Evolutionary conservation across 2,797 vertebrate species (phyloP), one percentile per base, ranked within the genome.

Genomic region (Manis crassicaudata): DNA sequence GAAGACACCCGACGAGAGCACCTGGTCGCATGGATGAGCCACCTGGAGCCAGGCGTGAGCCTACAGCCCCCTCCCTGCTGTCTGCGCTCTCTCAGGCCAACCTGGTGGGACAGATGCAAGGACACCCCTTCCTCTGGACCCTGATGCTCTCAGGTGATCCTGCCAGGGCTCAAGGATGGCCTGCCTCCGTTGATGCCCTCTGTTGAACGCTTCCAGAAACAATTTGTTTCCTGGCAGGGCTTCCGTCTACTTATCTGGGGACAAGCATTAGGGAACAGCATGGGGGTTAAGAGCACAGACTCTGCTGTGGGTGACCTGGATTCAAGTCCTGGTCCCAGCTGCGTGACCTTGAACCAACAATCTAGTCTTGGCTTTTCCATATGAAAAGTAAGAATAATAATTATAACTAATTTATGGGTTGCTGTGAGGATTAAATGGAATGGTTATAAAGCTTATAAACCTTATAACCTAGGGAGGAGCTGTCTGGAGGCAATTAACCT

Each of bases 301-400:
- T 84, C 20, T 63, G 68, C 12, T 3, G 13, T 5, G 21, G 17
- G 25, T 3, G 5, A 7, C 27, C 32, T 43, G 83, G 85, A 50
- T 29, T 88, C 70, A 12, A 9, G 80, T 29, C 29, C 70, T 62
- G 23, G 32, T 81, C 70, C 56, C 27, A 10, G 50, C 62, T 50
- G 25, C 13, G 21, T 54, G 76, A 70, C 58, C 94, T 79, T 54
- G 56, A 93, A 58, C 56, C n/a, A 52, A n/a, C 18, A 20, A 73
- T 92, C 27, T 83, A 12, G 77, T 21, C 43, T 84, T 56, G 43
- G 18, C 12, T 92, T 80, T 77, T 58, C 27, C n/a, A 89, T 54
- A 60, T 70, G 77, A 75, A 94, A 76, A 75, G 43, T 27, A 46
- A 65, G 54, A 46, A 5, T 43, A 32, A 46, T 58, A 56, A 76